Percentiles rank a stretch among this genome's conserved stretches.
These are phyloP conservation scores for Otus sunia DNA, from an alignment of 2,113 vertebrate species.

Conservation along the genomic window DNA sequence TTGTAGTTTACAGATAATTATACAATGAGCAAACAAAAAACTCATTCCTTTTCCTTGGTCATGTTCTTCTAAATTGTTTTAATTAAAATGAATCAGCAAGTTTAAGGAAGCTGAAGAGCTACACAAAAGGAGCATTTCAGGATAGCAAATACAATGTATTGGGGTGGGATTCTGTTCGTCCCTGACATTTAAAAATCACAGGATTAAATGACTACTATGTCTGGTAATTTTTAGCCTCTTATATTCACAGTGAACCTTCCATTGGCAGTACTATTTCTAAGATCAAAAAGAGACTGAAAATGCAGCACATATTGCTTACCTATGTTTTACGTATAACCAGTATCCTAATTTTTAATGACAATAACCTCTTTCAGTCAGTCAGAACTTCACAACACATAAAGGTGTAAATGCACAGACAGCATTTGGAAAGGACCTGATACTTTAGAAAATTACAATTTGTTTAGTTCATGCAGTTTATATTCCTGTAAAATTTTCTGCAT, in stretches of 20 bases:
- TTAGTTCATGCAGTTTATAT: background rate
- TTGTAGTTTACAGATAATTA: background rate
- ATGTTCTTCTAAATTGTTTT: background rate
- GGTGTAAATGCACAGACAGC: background rate
- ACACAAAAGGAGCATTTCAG: background rate
- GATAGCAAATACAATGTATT: background rate
- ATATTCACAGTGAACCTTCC: background rate
- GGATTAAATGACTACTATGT: background rate
- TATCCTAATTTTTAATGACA: background rate
- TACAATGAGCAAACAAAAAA: background rate
- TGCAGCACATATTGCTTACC: background rate
- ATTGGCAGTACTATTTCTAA: background rate
- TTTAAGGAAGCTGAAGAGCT: background rate
- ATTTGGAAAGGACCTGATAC: background rate
- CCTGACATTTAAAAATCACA: background rate
- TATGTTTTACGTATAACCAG: background rate
- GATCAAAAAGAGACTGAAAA: background rate
- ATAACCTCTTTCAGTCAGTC: background rate
- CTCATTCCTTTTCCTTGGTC: background rate
- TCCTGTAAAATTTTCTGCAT: background rate
- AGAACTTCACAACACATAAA: background rate
- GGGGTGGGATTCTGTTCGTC: background rate
- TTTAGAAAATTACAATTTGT: background rate
- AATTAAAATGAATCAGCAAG: background rate
- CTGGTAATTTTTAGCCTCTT: background rate